Evolutionary conservation across 2,888 invertebrate genomes (phyloP), one percentile per base, ranked within the genome.

Genomic region (Scrobipalpa atriplicella): DNA sequence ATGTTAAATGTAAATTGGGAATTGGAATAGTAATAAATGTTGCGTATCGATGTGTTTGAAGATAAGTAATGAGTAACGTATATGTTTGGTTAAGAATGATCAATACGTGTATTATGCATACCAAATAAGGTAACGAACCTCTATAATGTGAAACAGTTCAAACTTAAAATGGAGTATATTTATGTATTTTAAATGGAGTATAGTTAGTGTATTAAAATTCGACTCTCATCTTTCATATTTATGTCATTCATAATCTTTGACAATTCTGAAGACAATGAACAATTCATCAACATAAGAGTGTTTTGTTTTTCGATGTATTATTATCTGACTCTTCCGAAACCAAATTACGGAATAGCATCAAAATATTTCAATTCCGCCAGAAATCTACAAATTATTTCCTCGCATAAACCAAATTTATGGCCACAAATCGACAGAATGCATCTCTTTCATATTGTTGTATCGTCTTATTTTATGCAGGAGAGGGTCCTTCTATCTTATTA

Each of bases 21-120:
- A 77, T 80, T 77, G 73, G 77, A 80, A 82, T 74, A 80, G 84
- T 90, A 89, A 92, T 91, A 92, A 92, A 92, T 92, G 91, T 88
- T 87, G 88, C 87, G 90, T 89, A 90, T 90, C 89, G 90, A 91
- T 90, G 92, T 88, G 87, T 89, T 86, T 91, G 89, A 90, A 90
- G 91, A 91, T 92, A 90, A 89, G 90, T 91, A 87, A 91, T 90
- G 91, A 90, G 87, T 83, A 85, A 86, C 85, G 85, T 89, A 85
- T 86, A 87, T 79, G 82, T 84, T 83, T 80, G 78, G 84, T 83
- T 84, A 82, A 78, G 84, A 87, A 87, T 87, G 13, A 78, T 76
- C 78, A 83, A 85, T 81, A 5, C 16, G 16, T 16, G 1, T n/a
- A 47, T 16, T 43, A 43, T 13, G 13, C 13, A 43, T 13, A 13